Conservation (phyloP, 1,140 invertebrate species). For the Colletes latitarsis region DNA sequence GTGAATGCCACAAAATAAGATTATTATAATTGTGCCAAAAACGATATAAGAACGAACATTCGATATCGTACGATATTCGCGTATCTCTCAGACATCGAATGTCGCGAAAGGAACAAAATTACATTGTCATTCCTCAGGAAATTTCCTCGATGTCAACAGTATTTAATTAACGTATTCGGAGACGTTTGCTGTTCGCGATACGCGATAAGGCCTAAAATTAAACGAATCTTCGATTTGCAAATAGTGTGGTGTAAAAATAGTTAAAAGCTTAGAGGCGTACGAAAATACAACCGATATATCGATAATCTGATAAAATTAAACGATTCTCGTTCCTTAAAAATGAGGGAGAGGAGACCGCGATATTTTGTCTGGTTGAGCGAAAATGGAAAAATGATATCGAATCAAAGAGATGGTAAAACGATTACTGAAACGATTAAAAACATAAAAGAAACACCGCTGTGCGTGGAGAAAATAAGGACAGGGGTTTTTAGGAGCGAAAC, state of each 20-base stretch:
- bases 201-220: neutral
- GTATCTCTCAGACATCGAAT: neutral
- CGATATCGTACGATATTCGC: neutral
- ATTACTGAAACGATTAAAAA: neutral
- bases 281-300: neutral
- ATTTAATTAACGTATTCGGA: neutral
- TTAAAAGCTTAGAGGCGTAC: neutral
- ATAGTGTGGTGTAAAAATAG: neutral
- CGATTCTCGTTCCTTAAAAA: neutral
- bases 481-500: neutral
- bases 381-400: too few relatives aligned
- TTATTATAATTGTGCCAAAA: constrained; percentile 74
- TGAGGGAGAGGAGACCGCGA: too few relatives aligned
- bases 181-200: neutral
- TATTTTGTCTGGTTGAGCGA: too few relatives aligned
- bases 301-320: constrained; percentile 4
- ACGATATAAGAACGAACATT: neutral
- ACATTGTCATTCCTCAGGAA: neutral
- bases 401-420: neutral
- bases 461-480: neutral
- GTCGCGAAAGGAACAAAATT: neutral
- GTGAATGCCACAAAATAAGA: constrained; percentile 62
- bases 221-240: neutral
- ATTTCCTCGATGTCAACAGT: neutral
- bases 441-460: too few relatives aligned